phyloP scores from a whole-genome alignment of 2,888 invertebrate species.

The Calameuta idolon region DNA sequence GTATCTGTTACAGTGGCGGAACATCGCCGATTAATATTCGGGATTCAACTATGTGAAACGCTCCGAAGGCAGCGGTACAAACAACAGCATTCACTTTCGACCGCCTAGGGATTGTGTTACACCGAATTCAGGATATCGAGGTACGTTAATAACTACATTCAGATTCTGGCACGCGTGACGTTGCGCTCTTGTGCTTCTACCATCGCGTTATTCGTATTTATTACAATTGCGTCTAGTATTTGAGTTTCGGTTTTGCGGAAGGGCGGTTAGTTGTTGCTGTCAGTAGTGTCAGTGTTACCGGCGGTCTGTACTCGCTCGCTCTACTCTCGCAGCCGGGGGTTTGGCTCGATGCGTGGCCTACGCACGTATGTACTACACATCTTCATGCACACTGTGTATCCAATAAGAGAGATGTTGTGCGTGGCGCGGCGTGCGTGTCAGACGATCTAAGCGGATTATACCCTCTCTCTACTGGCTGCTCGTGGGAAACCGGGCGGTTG shows the following conservation, averaged over 20 bases:
- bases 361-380: no score
- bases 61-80: constrained; percentile 32
- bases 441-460: constrained; percentile 50
- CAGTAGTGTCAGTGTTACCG: no score
- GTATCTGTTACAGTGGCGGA: constrained; percentile 11
- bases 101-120: background rate
- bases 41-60: constrained; percentile 37
- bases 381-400: background rate
- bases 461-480: constrained; percentile 18
- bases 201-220: no score
- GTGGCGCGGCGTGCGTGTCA: constrained; percentile 39
- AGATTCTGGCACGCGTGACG: background rate
- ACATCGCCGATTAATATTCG: constrained; percentile 50
- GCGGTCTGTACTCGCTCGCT: no score
- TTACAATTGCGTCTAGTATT: no score
- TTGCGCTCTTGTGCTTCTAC: background rate
- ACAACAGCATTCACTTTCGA: background rate
- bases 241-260: no score
- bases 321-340: no score
- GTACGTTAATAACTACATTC: constrained; percentile 23
- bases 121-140: constrained; percentile 41
- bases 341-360: no score
- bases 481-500: constrained; percentile 40
- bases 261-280: no score
- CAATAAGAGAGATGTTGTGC: constrained; percentile 36